These are phyloP conservation scores for Tiliacea citrago DNA, from an alignment of 2,888 invertebrate species.

Conservation along the genomic window DNA sequence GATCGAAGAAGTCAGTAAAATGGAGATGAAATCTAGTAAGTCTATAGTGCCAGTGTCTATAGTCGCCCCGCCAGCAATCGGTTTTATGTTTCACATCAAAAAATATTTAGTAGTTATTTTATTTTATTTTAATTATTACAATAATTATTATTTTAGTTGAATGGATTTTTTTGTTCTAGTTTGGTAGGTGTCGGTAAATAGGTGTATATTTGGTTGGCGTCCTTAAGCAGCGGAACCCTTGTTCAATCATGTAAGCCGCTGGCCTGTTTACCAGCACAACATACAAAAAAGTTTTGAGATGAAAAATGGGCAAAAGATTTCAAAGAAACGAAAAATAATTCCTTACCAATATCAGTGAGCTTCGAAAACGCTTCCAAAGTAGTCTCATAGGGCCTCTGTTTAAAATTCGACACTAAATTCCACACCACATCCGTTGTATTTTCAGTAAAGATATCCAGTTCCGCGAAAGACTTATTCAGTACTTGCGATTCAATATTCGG, in stretches of 20 bases:
- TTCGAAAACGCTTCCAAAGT: constrained; percentile 97
- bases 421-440: constrained; percentile 92
- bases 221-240: too few species aligned
- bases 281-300: not conserved
- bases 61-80: too few species aligned
- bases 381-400: constrained; percentile 94
- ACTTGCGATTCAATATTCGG: constrained; percentile 92
- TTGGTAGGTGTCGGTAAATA: not conserved
- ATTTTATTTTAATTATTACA: too few species aligned
- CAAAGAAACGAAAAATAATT: not conserved
- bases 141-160: not conserved
- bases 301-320: not conserved
- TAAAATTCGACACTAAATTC: constrained; percentile 89
- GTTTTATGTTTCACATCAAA: too few species aligned
- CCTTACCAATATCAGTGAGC: constrained; percentile 94
- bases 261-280: not conserved
- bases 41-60: too few species aligned
- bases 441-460: constrained; percentile 95
- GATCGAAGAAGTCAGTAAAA: too few species aligned
- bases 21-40: too few species aligned
- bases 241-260: not conserved
- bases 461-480: constrained; percentile 96
- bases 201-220: too few species aligned
- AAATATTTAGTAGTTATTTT: too few species aligned
- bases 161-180: not conserved